Base-by-base conservation (phyloP, 2,797 vertebrate species). In the Discoglossus pictus region DNA sequence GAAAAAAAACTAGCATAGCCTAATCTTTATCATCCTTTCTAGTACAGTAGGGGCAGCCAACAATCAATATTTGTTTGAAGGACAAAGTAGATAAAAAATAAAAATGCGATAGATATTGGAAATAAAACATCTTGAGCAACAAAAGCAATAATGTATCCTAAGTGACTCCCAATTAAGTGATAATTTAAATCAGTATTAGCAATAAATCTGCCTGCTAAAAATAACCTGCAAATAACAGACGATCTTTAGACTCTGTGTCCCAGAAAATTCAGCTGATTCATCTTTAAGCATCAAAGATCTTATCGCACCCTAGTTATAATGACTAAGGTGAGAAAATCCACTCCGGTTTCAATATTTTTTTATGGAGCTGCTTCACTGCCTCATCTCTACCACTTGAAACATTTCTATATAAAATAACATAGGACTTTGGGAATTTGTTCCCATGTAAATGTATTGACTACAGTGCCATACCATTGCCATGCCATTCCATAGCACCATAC, bases 161-260 rank as follows among this genome's bases (percentile, higher is more conserved):
- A 38, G 24, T 15, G 20, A 7, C 55, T 59, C 38, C n/a, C 39
- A 59, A 59, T 24, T 17, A 51, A 31, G 42, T 31, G 11, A 51
- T 42, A 39, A 63, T 31, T 52, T 52, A 40, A 42, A 51, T 50
- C 36, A 43, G 42, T 34, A 31, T 18, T 24, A 52, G 48, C 23
- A 52, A 63, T 63, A 52, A 52, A 36, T 20, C 2, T 17, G 18
- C 21, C 36, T 42, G 15, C 35, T 63, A 52, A 52, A 63, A 63
- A 63, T 52, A 42, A 17, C 42, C n/a, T 18, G 20, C 8, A 40
- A 13, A 62, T n/a, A 62, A 39, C 7, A 16, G 13, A 11, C 39
- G 60, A 21, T 52, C 61, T 63, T 63, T 63, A 63, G 61, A 63
- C 47, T 59, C 42, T 25, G n/a, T 18, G 16, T 40, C 3, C 31